Base-by-base conservation (phyloP, 2,888 invertebrate genomes). In the Hypomecis punctinalis region DNA sequence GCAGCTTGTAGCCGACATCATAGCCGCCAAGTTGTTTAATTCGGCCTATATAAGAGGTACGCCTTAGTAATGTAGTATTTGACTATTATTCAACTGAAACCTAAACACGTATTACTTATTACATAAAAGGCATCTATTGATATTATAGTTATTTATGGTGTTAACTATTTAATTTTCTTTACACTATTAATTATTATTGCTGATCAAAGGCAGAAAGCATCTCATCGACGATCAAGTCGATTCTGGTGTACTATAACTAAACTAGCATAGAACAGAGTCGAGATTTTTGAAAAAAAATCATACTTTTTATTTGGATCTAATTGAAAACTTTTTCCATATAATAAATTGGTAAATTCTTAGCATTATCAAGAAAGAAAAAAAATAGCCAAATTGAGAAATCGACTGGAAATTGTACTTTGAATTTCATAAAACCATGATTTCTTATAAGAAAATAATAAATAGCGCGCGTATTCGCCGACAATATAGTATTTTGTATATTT, bases 341-440 rank as follows among this genome's bases (percentile, higher is more conserved):
- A 3, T 23, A 23, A 23, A 23, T 23, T 23, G 23, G 1, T 2
- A 23, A 23, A 23, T 23, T 1, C 23, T 3, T 2, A 23, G 23
- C 23, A 23, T 23, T 23, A 1, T 23, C 23, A 3, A 23, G 23
- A 23, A 23, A 23, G 3, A 23, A 23, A 23, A 23, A 2, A 23
- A 23, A 3, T 23, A 23, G 1, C 3, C 23, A 3, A 23, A 23
- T 23, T 23, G 23, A 23, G 23, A 23, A 51, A 42, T 7, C 57
- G 40, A 10, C 40, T 35, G 11, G 7, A 47, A 49, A 57, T 51
- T 63, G 51, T 57, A 63, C 52, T 62, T 46, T 7, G 9, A 40
- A 37, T 45, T 43, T 33, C 49, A 52, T n/a, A 23, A 36, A 55
- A 47, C 37, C 57, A 63, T 63, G 63, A 63, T 62, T 23, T 23